Percentiles rank a stretch among this genome's conserved stretches.
Conservation (phyloP, 2,888 invertebrate genomes). For the Volucella inflata region DNA sequence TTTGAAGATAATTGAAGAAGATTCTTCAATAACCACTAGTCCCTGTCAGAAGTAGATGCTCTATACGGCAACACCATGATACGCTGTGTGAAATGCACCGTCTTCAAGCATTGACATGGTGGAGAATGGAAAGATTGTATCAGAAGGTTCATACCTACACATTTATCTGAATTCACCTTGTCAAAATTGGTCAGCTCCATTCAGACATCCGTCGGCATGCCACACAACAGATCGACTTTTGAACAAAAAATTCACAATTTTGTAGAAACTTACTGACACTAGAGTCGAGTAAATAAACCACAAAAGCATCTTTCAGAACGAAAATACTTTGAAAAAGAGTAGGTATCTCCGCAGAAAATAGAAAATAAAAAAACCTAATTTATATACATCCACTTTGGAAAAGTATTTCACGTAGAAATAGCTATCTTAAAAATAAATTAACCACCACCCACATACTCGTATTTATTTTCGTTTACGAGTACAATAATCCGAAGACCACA, state of each 20-base stretch:
- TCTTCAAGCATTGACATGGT: too few relatives aligned
- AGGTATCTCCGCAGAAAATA: background rate
- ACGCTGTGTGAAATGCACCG: too few relatives aligned
- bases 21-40: too few relatives aligned
- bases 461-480: background rate
- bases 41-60: too few relatives aligned
- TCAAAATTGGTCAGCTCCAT: too few relatives aligned
- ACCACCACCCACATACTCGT: constrained; percentile 13
- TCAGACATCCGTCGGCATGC: too few relatives aligned
- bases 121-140: too few relatives aligned
- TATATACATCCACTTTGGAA: constrained; percentile 29
- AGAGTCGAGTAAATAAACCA: constrained; percentile 17
- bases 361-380: constrained; percentile 10
- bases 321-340: background rate
- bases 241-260: background rate
- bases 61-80: too few relatives aligned
- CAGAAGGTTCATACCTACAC: too few relatives aligned
- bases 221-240: too few relatives aligned
- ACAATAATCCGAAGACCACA: background rate
- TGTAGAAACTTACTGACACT: background rate
- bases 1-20: too few relatives aligned
- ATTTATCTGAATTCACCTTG: too few relatives aligned
- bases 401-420: background rate
- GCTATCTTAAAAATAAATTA: constrained; percentile 30
- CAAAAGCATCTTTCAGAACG: background rate